Conservation (phyloP, 1,140 invertebrate species). For the Heterodera schachtii region DNA sequence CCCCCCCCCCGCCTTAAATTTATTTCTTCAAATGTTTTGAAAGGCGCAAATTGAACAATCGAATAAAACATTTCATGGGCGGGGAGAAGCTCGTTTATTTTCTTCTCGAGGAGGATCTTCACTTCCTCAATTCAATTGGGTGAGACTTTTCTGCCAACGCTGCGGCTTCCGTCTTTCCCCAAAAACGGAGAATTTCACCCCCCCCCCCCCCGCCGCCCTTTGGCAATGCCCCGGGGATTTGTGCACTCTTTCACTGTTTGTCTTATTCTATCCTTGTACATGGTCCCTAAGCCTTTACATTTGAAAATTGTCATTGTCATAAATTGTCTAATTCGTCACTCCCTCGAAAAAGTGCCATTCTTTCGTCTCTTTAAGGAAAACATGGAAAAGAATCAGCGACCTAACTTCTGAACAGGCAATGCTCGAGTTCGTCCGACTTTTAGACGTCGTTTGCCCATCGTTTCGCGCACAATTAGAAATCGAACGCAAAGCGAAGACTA, state of each 20-base stretch:
- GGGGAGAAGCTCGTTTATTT: background rate
- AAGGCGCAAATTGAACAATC: background rate
- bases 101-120: background rate
- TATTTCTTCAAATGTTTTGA: conserved; percentile 12
- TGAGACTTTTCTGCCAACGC: conserved; percentile 3
- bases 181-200: background rate
- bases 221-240: conserved; percentile 1
- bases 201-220: background rate
- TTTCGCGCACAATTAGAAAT: conserved; percentile 90
- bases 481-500: conserved; percentile 74
- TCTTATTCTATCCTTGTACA: background rate
- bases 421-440: conserved; percentile 83
- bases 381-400: conserved; percentile 87
- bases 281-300: background rate
- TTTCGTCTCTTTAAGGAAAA: conserved; percentile 71
- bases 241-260: background rate
- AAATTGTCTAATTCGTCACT: background rate
- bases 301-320: too few relatives aligned
- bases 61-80: background rate
- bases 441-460: conserved; percentile 81
- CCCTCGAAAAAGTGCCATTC: background rate
- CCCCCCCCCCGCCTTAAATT: too few relatives aligned
- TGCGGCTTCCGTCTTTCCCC: background rate
- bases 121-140: background rate
- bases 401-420: conserved; percentile 84